Base-by-base conservation (phyloP, 1,140 invertebrate genomes). In the Cyphomyrmex costatus region DNA sequence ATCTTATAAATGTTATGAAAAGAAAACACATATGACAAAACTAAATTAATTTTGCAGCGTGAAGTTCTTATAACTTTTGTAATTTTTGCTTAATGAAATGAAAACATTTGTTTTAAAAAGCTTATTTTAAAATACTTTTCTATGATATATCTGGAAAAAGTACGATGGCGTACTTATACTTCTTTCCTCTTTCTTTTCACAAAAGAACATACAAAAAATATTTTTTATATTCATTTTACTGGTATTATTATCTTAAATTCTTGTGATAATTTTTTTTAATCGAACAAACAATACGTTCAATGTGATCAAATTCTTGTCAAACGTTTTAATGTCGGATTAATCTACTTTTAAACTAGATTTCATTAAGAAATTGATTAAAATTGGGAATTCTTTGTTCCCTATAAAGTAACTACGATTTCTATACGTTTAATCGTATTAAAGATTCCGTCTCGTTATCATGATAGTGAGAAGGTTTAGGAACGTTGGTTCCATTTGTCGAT, bases 401-500 rank as follows among this genome's bases (percentile, higher is more conserved):
- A 42, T 53, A 63, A 58, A 16, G 12, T 80, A 84, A 71, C 65
- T 33, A 58, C n/a, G 73, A 84, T 90, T 88, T 86, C 66, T 68
- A 80, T 73, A 42, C 53, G 24, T 76, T 42, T 33, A 71, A 65
- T 49, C 33, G 53, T 65, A 56, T 36, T 30, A 51, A 66, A n/a
- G 19, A 60, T 24, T 79, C 66, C 2, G n/a, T 51, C 21, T 78
- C 82, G 66, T 89, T 89, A 74, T 42, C 12, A 56, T 33, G 7
- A 51, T 74, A 61, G 27, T 63, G 89, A 65, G 49, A 56, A 21
- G 51, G 16, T 87, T 85, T 77, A 42, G 8, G 1, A 42, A 80
- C 58, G 19, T 63, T 42, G 46, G 73, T 79, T 66, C 46, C 85
- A 90, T 74, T 76, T 68, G 71, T 42, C 73, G 85, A 84, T 80